phyloP scores from a whole-genome alignment of 2,888 invertebrate genomes.

The Nephrotoma flavescens region DNA sequence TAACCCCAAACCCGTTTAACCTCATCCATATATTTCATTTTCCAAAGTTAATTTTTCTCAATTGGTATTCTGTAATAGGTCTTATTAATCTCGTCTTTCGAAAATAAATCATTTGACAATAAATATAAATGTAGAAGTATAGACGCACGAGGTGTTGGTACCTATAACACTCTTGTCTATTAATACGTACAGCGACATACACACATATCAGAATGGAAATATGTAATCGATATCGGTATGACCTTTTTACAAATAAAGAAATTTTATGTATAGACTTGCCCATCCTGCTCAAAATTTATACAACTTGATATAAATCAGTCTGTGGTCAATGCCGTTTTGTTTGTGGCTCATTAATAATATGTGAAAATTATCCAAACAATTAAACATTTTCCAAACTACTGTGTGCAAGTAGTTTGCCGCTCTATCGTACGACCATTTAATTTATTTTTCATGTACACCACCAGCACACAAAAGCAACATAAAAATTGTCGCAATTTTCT shows the following conservation, averaged over 20 bases:
- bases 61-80: background rate
- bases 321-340: too few relatives aligned
- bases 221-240: background rate
- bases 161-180: background rate
- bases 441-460: background rate
- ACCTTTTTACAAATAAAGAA: background rate
- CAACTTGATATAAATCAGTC: too few relatives aligned
- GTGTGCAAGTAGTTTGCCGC: too few relatives aligned
- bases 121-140: background rate
- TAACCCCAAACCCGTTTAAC: background rate
- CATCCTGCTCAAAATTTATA: too few relatives aligned
- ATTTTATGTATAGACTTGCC: too few relatives aligned
- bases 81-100: background rate
- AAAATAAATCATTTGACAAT: background rate
- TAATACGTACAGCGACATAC: background rate
- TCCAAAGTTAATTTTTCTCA: background rate
- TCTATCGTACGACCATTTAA: too few relatives aligned
- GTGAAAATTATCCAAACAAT: too few relatives aligned
- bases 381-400: too few relatives aligned
- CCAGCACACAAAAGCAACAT: background rate
- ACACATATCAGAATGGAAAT: background rate
- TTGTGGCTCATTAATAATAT: too few relatives aligned
- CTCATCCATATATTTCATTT: background rate
- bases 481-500: background rate
- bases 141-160: background rate